Evolutionary conservation across 1,140 invertebrate species (phyloP), one percentile per base, ranked within the genome.

Genomic region (Drosophila prosaltans): DNA sequence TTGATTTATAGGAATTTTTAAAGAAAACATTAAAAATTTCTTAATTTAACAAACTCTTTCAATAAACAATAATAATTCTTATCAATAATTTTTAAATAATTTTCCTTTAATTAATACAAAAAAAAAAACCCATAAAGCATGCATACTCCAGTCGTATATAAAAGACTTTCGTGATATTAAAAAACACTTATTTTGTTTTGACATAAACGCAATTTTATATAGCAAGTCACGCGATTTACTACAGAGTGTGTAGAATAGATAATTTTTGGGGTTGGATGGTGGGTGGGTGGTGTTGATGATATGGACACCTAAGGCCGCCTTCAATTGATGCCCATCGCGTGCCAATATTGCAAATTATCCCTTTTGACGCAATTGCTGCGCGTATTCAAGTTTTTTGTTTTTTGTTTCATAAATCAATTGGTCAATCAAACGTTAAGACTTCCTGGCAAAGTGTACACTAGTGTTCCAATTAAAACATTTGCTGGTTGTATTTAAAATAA

Each of bases 361-460:
- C 24, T 55, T 51, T 21, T 51, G 21, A 51, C 21, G 21, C 45
- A 51, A 36, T 57, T 58, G 16, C 16, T 16, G 16, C 16, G 16
- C 16, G 16, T 16, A 16, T 16, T 16, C 16, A 16, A 16, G 16
- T 16, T 16, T 16, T 16, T 16, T 16, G 16, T 16, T 16, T 16
- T 16, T 16, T 16, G 16, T 16, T 65, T 45, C 54, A 64, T 67
- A 65, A 79, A 74, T 83, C 66, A 78, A 72, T 75, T 61, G 75
- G 43, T 71, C 69, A 75, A 80, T 89, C 72, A 73, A 80, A 69
- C 70, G 60, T 63, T 55, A 28, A 24, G 21, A 48, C 4, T 40
- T 6, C 32, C 48, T 24, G 54, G 28, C 57, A 36, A 36, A 36
- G 3, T 36, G 32, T 36, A 16, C 16, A 16, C 16, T 6, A 7